These are phyloP conservation scores for Odontocolon sp. DNA, from an alignment of 2,888 invertebrate species.

Conservation along the genomic window DNA sequence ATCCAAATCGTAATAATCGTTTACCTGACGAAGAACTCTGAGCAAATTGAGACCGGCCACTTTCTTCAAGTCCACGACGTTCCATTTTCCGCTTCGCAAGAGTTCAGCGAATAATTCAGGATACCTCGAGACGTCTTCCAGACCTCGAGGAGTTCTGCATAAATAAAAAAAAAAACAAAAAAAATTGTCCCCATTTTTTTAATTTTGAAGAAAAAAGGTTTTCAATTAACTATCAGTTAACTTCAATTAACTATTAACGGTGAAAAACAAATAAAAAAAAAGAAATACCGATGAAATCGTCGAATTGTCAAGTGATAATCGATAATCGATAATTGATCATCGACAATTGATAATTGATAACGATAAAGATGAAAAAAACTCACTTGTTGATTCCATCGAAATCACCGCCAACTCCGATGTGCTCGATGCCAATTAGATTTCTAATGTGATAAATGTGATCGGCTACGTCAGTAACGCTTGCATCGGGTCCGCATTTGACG, in stretches of 20 bases:
- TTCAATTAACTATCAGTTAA: no score
- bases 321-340: no score
- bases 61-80: conserved; percentile 85
- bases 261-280: no score
- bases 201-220: no score
- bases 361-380: conserved; percentile 64
- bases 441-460: conserved; percentile 86
- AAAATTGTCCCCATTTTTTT: no score
- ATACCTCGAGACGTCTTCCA: conserved; percentile 88
- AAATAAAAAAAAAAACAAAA: not conserved
- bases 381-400: conserved; percentile 86
- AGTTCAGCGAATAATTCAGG: conserved; percentile 87
- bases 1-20: conserved; percentile 22
- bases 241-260: no score
- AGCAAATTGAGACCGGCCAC: conserved; percentile 85
- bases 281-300: no score
- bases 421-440: conserved; percentile 84
- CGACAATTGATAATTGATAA: no score
- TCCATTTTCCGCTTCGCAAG: conserved; percentile 85
- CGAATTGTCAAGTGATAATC: not conserved
- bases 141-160: conserved; percentile 89
- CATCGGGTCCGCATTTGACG: conserved; percentile 90
- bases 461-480: conserved; percentile 89
- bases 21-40: conserved; percentile 82
- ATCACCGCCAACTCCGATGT: conserved; percentile 85